Evolutionary conservation across 2,113 vertebrate genomes (phyloP).

Genomic region (Ondatra zibethicus): DNA sequence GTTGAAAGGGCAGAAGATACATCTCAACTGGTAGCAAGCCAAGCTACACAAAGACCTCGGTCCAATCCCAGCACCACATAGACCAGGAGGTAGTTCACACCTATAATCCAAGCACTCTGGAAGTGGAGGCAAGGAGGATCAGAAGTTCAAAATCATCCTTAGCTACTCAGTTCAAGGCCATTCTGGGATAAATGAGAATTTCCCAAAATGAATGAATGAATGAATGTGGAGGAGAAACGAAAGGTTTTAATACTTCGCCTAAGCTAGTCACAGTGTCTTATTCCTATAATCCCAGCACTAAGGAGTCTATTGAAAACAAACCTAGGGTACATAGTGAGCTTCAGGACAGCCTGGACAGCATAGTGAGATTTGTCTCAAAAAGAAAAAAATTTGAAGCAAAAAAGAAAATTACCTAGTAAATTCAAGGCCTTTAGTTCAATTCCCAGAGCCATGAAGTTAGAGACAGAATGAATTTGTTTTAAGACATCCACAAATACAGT

Average conservation of each 20-base stretch:
- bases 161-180: neutral
- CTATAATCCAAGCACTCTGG: neutral
- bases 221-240: neutral
- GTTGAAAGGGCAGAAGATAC: neutral
- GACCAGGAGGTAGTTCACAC: neutral
- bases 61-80: neutral
- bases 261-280: neutral
- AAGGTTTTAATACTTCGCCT: neutral
- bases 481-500: conserved; percentile 9
- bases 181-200: neutral
- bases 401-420: neutral
- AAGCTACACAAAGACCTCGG: neutral
- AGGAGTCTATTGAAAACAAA: neutral
- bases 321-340: neutral
- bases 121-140: neutral
- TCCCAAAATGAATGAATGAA: neutral
- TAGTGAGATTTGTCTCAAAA: neutral
- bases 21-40: neutral
- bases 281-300: neutral
- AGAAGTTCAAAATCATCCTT: neutral
- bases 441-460: neutral
- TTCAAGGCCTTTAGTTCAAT: neutral
- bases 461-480: neutral
- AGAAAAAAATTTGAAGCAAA: neutral
- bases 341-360: neutral